phyloP scores from a whole-genome alignment of 92 coral and sea anemone species.

The Umimayanthus kanabou region DNA sequence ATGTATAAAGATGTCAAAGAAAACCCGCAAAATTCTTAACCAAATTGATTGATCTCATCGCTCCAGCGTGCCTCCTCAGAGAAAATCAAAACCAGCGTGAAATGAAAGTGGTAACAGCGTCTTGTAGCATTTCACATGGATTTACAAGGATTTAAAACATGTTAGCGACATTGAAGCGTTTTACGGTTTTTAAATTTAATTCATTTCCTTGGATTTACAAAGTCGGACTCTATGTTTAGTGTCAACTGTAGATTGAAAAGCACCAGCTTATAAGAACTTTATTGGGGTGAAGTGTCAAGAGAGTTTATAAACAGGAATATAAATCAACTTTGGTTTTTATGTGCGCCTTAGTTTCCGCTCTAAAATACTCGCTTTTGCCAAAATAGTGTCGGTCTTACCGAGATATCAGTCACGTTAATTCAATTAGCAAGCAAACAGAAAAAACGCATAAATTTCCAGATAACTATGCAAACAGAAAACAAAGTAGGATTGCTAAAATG shows the following conservation, averaged over 20 bases:
- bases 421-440: slow-evolving; percentile 36
- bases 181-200: slow-evolving; percentile 13
- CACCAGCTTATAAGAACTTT: neutral
- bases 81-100: neutral
- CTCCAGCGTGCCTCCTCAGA: neutral
- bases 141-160: slow-evolving; percentile 20
- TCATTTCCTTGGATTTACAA: neutral
- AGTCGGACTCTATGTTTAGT: neutral
- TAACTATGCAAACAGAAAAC: neutral
- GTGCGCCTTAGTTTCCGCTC: neutral
- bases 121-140: slow-evolving; percentile 2
- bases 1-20: slow-evolving; percentile 17
- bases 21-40: slow-evolving; percentile 19
- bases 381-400: neutral
- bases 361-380: neutral
- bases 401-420: slow-evolving; percentile 8
- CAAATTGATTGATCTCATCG: slow-evolving; percentile 7
- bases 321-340: neutral
- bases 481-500: neutral
- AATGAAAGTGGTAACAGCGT: neutral
- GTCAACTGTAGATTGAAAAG: neutral
- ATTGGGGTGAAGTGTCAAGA: slow-evolving; percentile 11
- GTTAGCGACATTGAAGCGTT: slow-evolving; percentile 7
- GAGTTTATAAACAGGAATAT: slow-evolving; percentile 21
- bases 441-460: neutral